phyloP scores from a whole-genome alignment of 2,888 invertebrate species.

The Panzeria rudis region DNA sequence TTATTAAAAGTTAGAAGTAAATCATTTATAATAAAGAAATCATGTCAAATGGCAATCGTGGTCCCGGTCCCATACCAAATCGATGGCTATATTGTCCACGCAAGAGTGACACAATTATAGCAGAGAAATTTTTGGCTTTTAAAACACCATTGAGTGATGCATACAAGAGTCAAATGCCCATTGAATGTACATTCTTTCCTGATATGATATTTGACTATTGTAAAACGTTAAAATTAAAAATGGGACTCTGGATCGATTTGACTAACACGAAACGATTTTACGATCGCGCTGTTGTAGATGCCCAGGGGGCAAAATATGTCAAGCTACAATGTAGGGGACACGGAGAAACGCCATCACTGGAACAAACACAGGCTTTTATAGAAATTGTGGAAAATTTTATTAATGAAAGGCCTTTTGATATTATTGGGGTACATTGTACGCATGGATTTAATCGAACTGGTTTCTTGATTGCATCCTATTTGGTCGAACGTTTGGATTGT shows the following conservation, averaged over 20 bases:
- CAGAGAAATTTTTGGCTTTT: conserved; percentile 90
- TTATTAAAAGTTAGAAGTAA: neutral
- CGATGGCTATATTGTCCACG: conserved; percentile 95
- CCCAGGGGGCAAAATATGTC: conserved; percentile 90
- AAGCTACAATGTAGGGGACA: conserved; percentile 96
- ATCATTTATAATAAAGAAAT: neutral
- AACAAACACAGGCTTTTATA: conserved; percentile 94
- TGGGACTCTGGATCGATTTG: conserved; percentile 98
- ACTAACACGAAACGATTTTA: conserved; percentile 98
- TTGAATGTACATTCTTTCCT: conserved; percentile 92
- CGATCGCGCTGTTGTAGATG: conserved; percentile 90
- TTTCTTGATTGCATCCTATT: conserved; percentile 95
- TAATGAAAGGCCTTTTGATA: conserved; percentile 90
- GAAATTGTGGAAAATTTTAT: conserved; percentile 91
- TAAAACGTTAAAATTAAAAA: conserved; percentile 91
- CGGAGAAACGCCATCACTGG: conserved; percentile 94
- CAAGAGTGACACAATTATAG: conserved; percentile 89
- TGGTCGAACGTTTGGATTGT: conserved; percentile 93
- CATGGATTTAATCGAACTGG: conserved; percentile 99
- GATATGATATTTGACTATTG: conserved; percentile 93
- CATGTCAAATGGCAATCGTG: conserved; percentile 74
- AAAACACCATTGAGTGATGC: conserved; percentile 92
- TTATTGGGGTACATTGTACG: conserved; percentile 93
- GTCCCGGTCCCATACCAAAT: conserved; percentile 89
- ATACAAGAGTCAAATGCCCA: conserved; percentile 93